phyloP scores from a whole-genome alignment of 2,888 invertebrate species.

The Mesorhabditis sp. region DNA sequence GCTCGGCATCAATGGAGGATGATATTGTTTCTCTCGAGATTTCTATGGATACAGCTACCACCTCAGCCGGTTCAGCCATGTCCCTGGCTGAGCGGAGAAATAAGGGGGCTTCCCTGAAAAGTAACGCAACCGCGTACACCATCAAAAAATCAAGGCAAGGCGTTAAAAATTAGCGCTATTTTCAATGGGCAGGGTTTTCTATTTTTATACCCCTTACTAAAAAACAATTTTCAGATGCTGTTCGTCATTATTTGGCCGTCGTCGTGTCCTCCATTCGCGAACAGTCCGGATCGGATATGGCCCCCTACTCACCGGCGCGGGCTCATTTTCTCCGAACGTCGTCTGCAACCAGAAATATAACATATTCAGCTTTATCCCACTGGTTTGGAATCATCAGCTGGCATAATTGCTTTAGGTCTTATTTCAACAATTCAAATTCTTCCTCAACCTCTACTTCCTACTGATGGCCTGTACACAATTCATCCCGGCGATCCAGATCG shows the following conservation, averaged over 20 bases:
- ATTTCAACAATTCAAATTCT: conserved; percentile 97
- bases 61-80: background rate
- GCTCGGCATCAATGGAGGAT: conserved; percentile 5
- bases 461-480: conserved; percentile 97
- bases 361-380: conserved; percentile 66
- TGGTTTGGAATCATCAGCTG: conserved; percentile 59
- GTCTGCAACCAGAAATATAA: conserved; percentile 98
- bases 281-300: conserved; percentile 56
- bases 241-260: conserved; percentile 47
- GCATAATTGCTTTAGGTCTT: conserved; percentile 69
- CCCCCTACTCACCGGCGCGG: conserved; percentile 31
- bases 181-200: too few species aligned
- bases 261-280: conserved; percentile 50
- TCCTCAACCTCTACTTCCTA: conserved; percentile 93
- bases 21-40: conserved; percentile 2
- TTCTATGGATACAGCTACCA: conserved; percentile 5
- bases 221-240: conserved; percentile 47
- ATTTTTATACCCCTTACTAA: too few species aligned
- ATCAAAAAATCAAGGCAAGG: background rate
- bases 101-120: background rate
- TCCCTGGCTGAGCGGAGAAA: conserved; percentile 6
- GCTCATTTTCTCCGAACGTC: conserved; percentile 70
- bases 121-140: background rate
- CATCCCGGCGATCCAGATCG: conserved; percentile 90
- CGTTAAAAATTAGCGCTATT: too few species aligned